Percentiles rank a stretch among this genome's conserved stretches.
Conservation (phyloP, 1,140 invertebrate species). For the Cheumatopsyche charites region DNA sequence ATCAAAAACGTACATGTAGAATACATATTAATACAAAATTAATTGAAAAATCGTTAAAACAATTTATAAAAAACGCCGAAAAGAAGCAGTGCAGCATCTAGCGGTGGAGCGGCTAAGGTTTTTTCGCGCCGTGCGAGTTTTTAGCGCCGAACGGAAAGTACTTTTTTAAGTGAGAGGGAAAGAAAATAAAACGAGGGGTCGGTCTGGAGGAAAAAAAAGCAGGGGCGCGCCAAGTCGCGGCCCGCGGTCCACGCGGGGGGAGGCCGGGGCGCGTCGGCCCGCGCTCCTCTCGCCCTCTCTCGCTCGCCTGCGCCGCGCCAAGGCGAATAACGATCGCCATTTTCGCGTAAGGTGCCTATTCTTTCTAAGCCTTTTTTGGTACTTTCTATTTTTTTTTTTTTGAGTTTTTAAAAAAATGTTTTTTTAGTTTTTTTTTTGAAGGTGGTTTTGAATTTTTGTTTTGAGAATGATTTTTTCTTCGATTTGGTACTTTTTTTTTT, state of each 20-base stretch:
- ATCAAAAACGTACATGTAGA: too few species aligned
- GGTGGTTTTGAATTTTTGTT: too few species aligned
- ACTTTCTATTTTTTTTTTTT: neutral
- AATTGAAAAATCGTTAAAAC: constrained; percentile 2
- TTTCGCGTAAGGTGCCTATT: constrained; percentile 30
- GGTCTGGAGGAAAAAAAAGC: neutral
- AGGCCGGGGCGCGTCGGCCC: constrained; percentile 33
- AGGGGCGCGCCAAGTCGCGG: neutral
- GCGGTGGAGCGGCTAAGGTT: constrained; percentile 43
- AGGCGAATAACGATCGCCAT: constrained; percentile 49
- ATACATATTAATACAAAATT: too few species aligned
- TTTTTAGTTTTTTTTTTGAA: too few species aligned
- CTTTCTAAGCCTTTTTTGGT: neutral
- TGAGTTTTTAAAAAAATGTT: too few species aligned
- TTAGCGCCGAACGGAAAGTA: constrained; percentile 44
- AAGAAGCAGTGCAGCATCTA: constrained; percentile 39
- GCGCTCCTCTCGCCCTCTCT: constrained; percentile 25
- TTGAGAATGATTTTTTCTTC: too few species aligned
- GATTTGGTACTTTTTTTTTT: too few species aligned
- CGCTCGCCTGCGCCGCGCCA: constrained; percentile 35
- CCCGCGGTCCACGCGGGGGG: constrained; percentile 15
- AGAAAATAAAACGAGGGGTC: constrained; percentile 34
- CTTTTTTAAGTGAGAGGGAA: constrained; percentile 48
- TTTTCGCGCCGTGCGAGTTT: constrained; percentile 44
- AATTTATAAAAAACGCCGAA: constrained; percentile 21